Evolutionary conservation across 2,888 invertebrate species (phyloP).

Genomic region (Chouioia cunea): DNA sequence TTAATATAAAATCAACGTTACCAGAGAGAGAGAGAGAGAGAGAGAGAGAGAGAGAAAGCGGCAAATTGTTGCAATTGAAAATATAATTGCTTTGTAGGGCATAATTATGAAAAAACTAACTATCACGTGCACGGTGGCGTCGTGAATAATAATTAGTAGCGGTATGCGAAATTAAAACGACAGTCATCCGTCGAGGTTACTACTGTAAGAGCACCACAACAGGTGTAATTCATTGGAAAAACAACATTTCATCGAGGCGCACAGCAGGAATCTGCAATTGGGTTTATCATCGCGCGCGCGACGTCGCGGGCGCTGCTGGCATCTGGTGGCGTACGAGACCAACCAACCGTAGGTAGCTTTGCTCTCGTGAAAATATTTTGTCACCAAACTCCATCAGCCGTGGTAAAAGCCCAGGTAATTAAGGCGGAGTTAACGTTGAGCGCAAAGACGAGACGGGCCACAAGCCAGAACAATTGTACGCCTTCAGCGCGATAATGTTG

Average conservation of each 20-base stretch:
- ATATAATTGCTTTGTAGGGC: too few relatives aligned
- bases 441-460: too few relatives aligned
- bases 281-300: slow-evolving; percentile 20
- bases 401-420: slow-evolving; percentile 23
- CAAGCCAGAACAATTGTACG: neutral
- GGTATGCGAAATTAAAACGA: too few relatives aligned
- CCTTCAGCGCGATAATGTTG: slow-evolving; percentile 25
- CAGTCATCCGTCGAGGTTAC: too few relatives aligned
- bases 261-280: slow-evolving; percentile 41
- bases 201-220: too few relatives aligned
- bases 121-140: too few relatives aligned
- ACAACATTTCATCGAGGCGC: neutral
- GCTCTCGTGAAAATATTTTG: slow-evolving; percentile 31
- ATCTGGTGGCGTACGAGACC: slow-evolving; percentile 19
- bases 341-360: slow-evolving; percentile 7
- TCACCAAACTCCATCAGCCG: slow-evolving; percentile 17
- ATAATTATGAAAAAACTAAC: too few relatives aligned
- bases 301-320: slow-evolving; percentile 26
- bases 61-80: too few relatives aligned
- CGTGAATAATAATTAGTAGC: too few relatives aligned
- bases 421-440: slow-evolving; percentile 5
- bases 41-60: neutral
- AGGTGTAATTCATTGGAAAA: too few relatives aligned
- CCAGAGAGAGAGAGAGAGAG: too few relatives aligned
- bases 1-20: too few relatives aligned